phyloP scores from a whole-genome alignment of 2,113 vertebrate genomes.

The Phycodurus eques region DNA sequence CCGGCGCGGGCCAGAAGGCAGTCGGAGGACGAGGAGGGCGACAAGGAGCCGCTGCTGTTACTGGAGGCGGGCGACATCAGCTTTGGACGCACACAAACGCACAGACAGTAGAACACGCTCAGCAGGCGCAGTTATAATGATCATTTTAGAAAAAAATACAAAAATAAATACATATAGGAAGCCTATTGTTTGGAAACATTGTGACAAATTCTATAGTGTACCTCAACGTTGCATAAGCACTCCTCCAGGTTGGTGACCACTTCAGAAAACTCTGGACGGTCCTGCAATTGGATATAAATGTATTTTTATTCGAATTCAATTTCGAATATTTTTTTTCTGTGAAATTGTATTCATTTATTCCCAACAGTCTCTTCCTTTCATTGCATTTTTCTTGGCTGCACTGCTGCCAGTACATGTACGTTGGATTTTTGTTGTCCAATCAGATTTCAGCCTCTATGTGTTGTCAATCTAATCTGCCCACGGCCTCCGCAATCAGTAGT shows the following conservation, averaged over 20 bases:
- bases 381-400: too few relatives aligned
- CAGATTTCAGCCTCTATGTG: too few relatives aligned
- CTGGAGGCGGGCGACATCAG: slow-evolving; percentile 92
- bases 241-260: slow-evolving; percentile 89
- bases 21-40: slow-evolving; percentile 86
- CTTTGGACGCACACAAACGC: slow-evolving; percentile 54
- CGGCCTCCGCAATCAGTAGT: too few relatives aligned
- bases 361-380: too few relatives aligned
- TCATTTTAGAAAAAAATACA: background rate
- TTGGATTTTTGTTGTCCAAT: too few relatives aligned
- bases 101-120: background rate
- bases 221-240: slow-evolving; percentile 91
- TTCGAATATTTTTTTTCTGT: too few relatives aligned
- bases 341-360: too few relatives aligned
- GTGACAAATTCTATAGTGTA: slow-evolving; percentile 39
- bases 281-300: slow-evolving; percentile 66
- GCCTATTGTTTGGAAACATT: background rate
- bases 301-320: too few relatives aligned
- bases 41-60: slow-evolving; percentile 92
- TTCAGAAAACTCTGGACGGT: slow-evolving; percentile 91
- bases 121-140: background rate
- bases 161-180: background rate
- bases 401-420: too few relatives aligned
- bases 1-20: slow-evolving; percentile 78
- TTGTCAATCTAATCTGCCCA: too few relatives aligned